Percentiles rank a stretch among this genome's conserved stretches.
phyloP scores from a whole-genome alignment of 2,888 invertebrate genomes.

The Idaea biselata region DNA sequence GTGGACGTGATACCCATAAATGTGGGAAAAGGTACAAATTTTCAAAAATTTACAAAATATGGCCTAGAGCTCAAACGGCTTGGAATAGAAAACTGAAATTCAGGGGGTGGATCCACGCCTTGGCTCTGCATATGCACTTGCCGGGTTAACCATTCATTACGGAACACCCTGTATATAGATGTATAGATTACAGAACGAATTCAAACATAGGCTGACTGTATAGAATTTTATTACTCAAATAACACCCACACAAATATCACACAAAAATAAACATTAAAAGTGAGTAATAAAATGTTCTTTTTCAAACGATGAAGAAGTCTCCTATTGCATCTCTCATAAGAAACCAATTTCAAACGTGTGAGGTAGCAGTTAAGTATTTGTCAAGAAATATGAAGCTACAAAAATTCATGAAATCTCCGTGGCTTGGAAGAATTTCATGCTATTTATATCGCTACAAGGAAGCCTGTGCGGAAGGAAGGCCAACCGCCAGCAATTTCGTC shows the following conservation, averaged over 20 bases:
- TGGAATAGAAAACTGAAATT: no score
- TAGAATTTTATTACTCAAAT: background rate
- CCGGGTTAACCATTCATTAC: no score
- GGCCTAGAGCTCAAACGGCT: no score
- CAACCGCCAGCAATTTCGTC: slow-evolving; percentile 52
- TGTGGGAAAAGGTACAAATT: no score
- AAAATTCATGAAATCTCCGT: slow-evolving; percentile 61
- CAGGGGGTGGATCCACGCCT: no score
- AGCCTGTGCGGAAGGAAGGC: slow-evolving; percentile 49
- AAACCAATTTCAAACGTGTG: slow-evolving; percentile 46
- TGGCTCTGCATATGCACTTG: no score
- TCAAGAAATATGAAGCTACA: slow-evolving; percentile 60
- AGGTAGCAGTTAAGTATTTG: slow-evolving; percentile 51
- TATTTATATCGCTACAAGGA: slow-evolving; percentile 43
- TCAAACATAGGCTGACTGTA: no score
- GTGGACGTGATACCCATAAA: no score
- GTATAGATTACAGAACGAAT: no score
- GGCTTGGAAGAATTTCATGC: slow-evolving; percentile 45
- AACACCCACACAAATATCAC: no score
- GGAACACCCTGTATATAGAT: no score
- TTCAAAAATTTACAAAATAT: no score
- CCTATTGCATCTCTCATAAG: slow-evolving; percentile 36
- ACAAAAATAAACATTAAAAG: slow-evolving; percentile 2
- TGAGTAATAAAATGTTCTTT: slow-evolving; percentile 26
- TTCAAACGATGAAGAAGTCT: slow-evolving; percentile 29